Evolutionary conservation across 35 echinoderm and acorn worm species (phyloP), one percentile per base, ranked within the genome.

Genomic region (Diadema setosum): DNA sequence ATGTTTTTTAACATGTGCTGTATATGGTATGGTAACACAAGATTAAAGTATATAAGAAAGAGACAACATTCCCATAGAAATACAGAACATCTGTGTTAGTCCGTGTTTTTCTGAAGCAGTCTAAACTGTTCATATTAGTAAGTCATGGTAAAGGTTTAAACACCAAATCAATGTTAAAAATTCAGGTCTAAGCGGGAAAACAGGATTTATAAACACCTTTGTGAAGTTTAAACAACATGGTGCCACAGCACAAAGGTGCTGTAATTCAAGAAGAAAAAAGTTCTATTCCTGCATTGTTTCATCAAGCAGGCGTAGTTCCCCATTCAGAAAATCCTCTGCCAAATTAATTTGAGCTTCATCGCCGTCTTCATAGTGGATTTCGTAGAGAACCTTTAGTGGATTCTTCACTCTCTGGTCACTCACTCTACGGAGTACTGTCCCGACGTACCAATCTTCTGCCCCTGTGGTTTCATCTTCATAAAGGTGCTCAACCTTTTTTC

Each of bases 301-400:
- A 87, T 86, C 83, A 5, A 86, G 55, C 39, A 86, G 27, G 23
- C 60, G 52, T 7, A 86, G 83, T 86, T 86, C 83, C 32, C 85
- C 85, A 73, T 87, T 87, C 30, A 87, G 42, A 34, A 46, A 87
- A 45, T 87, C 85, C 33, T 87, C 85, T 32, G 85, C 85, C 18
- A 87, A 48, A 24, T 87, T 73, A n/a, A 75, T 73, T 87, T 50
- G 20, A 18, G 35, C 23, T 43, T 75, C 24, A 31, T 75, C 85
- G 0, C 85, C 65, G 31, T 87, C 85, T 26, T 87, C 65, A 52
- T 87, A 87, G 27, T 87, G 85, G 20, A 87, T 75, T 75, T 87
- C 85, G 76, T 87, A 87, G 8, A 87, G 63, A 87, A 87, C 46
- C 35, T 87, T 75, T 2, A 86, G 43, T 17, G 84, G 59, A 42